Evolutionary conservation across 1,140 invertebrate genomes (phyloP), one percentile per base, ranked within the genome.

Genomic region (Heliconius hewitsoni): DNA sequence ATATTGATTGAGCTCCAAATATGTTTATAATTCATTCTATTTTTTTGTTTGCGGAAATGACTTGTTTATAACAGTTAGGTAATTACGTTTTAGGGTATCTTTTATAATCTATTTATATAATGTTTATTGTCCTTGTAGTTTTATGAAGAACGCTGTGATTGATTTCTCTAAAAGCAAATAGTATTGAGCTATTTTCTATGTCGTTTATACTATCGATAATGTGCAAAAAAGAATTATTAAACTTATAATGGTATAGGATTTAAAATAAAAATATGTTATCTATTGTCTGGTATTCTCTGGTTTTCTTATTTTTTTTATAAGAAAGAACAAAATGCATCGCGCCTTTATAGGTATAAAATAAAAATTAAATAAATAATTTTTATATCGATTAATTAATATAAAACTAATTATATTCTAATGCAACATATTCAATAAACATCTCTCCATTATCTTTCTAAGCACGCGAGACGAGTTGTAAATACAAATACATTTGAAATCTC

Each of bases 1-100:
- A 76, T 78, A 76, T 73, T 76, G 76, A 78, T 76, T 80, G 76
- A 74, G 76, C 66, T 79, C 60, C 37, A 72, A 80, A 79, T 74
- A 42, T 71, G 74, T 75, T 80, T 72, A 80, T 76, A 76, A 80
- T 71, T 80, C 74, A 76, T 80, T 55, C 23, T 74, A 55, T 46
- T 78, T 79, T 42, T 71, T 79, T 73, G 75, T 57, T 27, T 74
- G 46, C 73, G 77, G 77, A 79, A 79, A 79, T 57, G 74, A 80
- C 73, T 74, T 75, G 55, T 55, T 75, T 55, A 50, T 60, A 72
- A 72, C 50, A 77, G 76, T 77, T 77, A 77, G 27, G 27, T 77
- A 57, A 71, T 76, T 71, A 76, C 66, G 46, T 71, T 76, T 76
- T 50, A 71, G 66, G 74, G 16, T 76, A 60, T 55, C 42, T 46